Evolutionary conservation across 2,888 invertebrate genomes (phyloP), one percentile per base, ranked within the genome.

Genomic region (Agonopterix heracliana): DNA sequence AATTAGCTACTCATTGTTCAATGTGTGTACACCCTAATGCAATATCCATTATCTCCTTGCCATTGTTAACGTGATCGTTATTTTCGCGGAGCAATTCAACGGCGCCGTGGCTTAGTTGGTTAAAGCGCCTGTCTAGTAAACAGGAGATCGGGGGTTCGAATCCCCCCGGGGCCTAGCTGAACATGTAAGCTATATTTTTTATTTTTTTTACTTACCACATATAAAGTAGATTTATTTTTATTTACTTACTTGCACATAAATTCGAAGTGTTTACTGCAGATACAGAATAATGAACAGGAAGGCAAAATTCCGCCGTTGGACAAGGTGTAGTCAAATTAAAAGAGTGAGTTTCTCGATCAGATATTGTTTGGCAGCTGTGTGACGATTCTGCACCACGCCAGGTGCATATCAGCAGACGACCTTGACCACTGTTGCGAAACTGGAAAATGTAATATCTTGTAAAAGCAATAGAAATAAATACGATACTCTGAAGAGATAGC

Each of bases 61-160:
- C 14, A 44, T 49, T 53, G 49, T 46, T 38, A 54, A 52, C 1
- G 1, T 36, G 34, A 54, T 11, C 2, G 7, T 46, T 63, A 73
- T 64, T 83, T 84, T 85, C 71, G 48, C 0, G 2, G 0, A 0
- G 0, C 0, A 0, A 0, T 0, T 0, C 60, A 81, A 47, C 70
- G 88, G 89, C 89, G 89, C 87, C 88, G 88, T 88, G 87, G 89
- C 88, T 87, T 87, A 87, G 86, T 88, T 87, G 87, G 87, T 87
- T 87, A 87, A 87, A 87, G 87, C 87, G 87, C 87, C 87, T 88
- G 87, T 86, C 87, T 87, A 87, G 87, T 87, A 87, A 87, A 87
- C 87, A 87, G 87, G 87, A 87, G 87, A 87, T 87, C 87, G 81
- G 80, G 88, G 81, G 89, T 89, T 89, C 88, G 87, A 88, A 88